Evolutionary conservation across 2,888 invertebrate species (phyloP).

Genomic region (Lathronympha strigana): DNA sequence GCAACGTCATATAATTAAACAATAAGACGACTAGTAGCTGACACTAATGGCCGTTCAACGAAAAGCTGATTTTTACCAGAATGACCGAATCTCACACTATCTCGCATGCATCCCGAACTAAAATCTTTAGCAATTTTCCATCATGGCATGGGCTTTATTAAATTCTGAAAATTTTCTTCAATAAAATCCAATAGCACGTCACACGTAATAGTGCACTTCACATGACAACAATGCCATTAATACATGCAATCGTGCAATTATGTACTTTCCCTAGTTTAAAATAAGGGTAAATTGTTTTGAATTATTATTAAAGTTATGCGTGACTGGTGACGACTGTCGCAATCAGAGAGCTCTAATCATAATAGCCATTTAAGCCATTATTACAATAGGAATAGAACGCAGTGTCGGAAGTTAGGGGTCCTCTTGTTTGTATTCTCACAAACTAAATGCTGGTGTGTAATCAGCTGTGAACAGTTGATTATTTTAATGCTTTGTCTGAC

Average conservation of each 20-base stretch:
- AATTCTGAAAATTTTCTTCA: too few species aligned
- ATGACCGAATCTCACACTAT: too few species aligned
- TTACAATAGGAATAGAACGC: background rate
- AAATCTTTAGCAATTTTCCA: too few species aligned
- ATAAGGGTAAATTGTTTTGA: slow-evolving; percentile 1
- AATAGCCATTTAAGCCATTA: background rate
- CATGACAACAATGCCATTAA: slow-evolving; percentile 1
- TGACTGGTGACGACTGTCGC: slow-evolving; percentile 1
- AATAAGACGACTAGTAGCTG: too few species aligned
- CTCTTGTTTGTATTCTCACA: slow-evolving; percentile 24
- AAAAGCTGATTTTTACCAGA: too few species aligned
- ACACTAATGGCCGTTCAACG: too few species aligned
- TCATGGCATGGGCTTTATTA: too few species aligned
- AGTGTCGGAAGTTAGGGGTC: background rate
- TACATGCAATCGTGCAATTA: background rate
- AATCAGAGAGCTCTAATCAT: background rate
- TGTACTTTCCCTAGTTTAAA: background rate
- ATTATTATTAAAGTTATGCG: background rate
- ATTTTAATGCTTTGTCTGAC: slow-evolving; percentile 55
- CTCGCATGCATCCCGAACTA: too few species aligned
- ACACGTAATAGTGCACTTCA: background rate
- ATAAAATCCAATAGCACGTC: slow-evolving; percentile 3
- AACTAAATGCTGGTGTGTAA: slow-evolving; percentile 62
- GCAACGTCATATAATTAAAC: too few species aligned
- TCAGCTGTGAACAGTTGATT: slow-evolving; percentile 66